Evolutionary conservation across 2,797 vertebrate genomes (phyloP).

Genomic region (Allochrocebus solatus): DNA sequence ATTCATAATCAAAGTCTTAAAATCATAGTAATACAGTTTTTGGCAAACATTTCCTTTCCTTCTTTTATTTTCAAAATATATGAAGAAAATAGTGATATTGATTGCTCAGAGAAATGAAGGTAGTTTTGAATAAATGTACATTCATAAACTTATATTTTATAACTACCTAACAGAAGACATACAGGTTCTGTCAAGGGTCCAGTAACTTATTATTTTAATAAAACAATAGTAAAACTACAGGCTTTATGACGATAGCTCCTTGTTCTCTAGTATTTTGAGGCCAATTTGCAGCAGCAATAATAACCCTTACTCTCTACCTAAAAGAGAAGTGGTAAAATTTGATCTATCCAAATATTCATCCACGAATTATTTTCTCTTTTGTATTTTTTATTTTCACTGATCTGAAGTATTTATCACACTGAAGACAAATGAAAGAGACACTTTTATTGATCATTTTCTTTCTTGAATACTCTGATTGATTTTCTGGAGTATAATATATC

Average conservation of each 20-base stretch:
- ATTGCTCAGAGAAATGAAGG: slow-evolving; percentile 49
- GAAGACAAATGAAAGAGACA: neutral
- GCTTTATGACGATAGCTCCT: slow-evolving; percentile 15
- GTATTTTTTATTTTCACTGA: neutral
- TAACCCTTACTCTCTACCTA: neutral
- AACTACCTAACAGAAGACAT: neutral
- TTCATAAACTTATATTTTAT: slow-evolving; percentile 43
- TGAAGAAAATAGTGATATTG: neutral
- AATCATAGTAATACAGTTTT: slow-evolving; percentile 48
- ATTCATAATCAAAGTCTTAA: slow-evolving; percentile 62
- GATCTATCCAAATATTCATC: neutral
- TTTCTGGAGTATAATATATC: neutral
- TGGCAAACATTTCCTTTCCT: slow-evolving; percentile 26
- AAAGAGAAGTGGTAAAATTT: neutral
- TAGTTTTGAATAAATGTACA: slow-evolving; percentile 53
- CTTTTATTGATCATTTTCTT: slow-evolving; percentile 7
- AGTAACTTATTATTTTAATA: slow-evolving; percentile 46
- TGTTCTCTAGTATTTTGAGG: slow-evolving; percentile 17
- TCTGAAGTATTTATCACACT: neutral
- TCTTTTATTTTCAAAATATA: slow-evolving; percentile 45
- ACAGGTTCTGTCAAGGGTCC: neutral
- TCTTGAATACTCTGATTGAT: neutral
- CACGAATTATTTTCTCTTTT: neutral
- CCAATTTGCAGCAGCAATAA: neutral
- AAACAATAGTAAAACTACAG: neutral